These are phyloP conservation scores for Diorhabda carinulata DNA, from an alignment of 1,140 invertebrate species.

Conservation along the genomic window DNA sequence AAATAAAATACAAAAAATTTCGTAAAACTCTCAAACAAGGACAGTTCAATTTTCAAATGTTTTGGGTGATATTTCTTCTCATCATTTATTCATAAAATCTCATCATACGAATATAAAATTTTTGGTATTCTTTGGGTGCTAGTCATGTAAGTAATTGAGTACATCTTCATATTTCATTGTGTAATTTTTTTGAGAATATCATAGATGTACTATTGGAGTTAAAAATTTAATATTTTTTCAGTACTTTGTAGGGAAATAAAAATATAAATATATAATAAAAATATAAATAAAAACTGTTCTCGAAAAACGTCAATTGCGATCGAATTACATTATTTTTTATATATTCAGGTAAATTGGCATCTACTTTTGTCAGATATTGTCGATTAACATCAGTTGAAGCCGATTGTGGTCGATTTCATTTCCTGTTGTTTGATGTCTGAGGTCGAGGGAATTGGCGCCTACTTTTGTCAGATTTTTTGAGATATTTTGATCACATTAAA, in stretches of 20 bases:
- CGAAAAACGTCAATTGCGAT: not conserved
- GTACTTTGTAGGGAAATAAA: conserved; percentile 25
- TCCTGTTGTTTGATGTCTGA: no score
- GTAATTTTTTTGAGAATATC: conserved; percentile 6
- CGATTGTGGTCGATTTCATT: no score
- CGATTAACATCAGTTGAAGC: no score
- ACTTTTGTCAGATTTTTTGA: no score
- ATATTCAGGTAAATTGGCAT: no score
- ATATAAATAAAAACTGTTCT: conserved; percentile 28
- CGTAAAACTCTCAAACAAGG: conserved; percentile 39
- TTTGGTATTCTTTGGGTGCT: conserved; percentile 31
- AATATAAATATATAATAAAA: no score
- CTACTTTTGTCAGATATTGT: no score
- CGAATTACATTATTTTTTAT: no score
- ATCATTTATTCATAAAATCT: conserved; percentile 18
- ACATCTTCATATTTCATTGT: conserved; percentile 5
- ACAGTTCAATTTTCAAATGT: conserved; percentile 37
- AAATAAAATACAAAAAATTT: conserved; percentile 44
- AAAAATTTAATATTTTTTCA: conserved; percentile 16
- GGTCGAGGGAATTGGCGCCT: no score
- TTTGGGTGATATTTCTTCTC: conserved; percentile 15
- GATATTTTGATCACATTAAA: no score
- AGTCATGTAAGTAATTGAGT: conserved; percentile 26
- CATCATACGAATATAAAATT: conserved; percentile 26
- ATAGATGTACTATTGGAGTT: conserved; percentile 8